Evolutionary conservation across 2,888 invertebrate genomes (phyloP), one percentile per base, ranked within the genome.

Genomic region (Athalia rosae): DNA sequence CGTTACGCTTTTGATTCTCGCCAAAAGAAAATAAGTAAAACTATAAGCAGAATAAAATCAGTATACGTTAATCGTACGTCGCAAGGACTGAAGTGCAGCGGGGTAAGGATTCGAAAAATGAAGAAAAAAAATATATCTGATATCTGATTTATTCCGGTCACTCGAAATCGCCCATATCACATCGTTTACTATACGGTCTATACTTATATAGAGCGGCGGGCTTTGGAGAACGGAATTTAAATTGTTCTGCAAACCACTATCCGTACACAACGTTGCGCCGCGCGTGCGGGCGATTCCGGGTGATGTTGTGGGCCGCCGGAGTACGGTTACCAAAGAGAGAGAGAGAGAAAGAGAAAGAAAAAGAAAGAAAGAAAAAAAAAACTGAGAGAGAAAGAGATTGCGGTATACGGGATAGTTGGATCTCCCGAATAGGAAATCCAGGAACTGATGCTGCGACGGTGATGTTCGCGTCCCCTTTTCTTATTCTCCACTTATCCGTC

Each of bases 371-470:
- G 15, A 62, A 41, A 41, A 62, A 41, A 28, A 15, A 61, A 7
- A 28, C 15, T 3, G 45, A 64, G n/a, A 47, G 7, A 47, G 45
- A 56, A 43, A 13, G 43, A 71, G n/a, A 71, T 74, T 50, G 47
- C 61, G 74, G 74, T 74, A 74, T 13, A 61, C 61, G 61, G 47
- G n/a, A 61, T 59, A 74, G 74, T 61, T 74, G 74, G 74, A 74
- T 74, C 62, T 74, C 74, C 74, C 58, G 74, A 74, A 74, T 74
- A 74, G 74, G 74, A 74, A 74, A 74, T 74, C 61, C 74, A 74
- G 74, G 74, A 74, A 74, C 74, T 74, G 48, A 28, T 15, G 13
- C 15, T 13, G 13, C 61, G 61, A 13, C 61, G 61, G 8, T n/a
- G 13, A 8, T 15, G 61, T 8, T 9, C 61, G 13, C 13, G 13